Percentiles rank a stretch among this genome's conserved stretches.
phyloP scores from a whole-genome alignment of 2,113 vertebrate genomes.

The Limanda limanda region DNA sequence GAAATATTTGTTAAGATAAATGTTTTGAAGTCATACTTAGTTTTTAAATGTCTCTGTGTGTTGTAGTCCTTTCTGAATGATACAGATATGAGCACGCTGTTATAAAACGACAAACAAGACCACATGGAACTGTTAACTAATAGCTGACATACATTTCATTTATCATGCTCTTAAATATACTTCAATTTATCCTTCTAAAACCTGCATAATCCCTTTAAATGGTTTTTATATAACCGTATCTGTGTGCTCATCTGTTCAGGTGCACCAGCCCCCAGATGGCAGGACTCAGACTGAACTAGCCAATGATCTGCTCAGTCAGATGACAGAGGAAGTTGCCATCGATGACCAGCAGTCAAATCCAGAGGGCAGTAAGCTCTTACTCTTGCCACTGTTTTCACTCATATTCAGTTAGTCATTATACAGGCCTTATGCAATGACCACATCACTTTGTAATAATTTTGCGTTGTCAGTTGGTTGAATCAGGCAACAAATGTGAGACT shows the following conservation, averaged over 20 bases:
- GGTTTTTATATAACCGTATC: not conserved
- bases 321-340: slow-evolving; percentile 90
- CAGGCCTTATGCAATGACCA: no score
- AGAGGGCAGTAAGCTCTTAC: slow-evolving; percentile 68
- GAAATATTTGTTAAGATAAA: no score
- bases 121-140: no score
- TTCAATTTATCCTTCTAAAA: not conserved
- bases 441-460: not conserved
- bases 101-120: no score
- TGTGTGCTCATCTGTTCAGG: slow-evolving; percentile 74
- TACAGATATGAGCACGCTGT: no score
- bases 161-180: no score
- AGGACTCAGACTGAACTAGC: slow-evolving; percentile 88
- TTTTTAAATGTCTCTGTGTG: no score
- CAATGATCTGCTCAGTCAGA: slow-evolving; percentile 88
- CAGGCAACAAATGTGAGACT: not conserved
- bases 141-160: no score
- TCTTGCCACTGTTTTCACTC: not conserved
- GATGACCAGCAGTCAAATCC: slow-evolving; percentile 79
- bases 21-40: no score
- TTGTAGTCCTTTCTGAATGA: no score
- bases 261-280: slow-evolving; percentile 83
- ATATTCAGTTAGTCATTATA: slow-evolving; percentile 4
- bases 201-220: not conserved
- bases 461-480: not conserved